A percentile compares a stretch with the other conserved stretches of the same genome.
Conservation (phyloP, 2,888 invertebrate genomes). For the Resseliella maxima region DNA sequence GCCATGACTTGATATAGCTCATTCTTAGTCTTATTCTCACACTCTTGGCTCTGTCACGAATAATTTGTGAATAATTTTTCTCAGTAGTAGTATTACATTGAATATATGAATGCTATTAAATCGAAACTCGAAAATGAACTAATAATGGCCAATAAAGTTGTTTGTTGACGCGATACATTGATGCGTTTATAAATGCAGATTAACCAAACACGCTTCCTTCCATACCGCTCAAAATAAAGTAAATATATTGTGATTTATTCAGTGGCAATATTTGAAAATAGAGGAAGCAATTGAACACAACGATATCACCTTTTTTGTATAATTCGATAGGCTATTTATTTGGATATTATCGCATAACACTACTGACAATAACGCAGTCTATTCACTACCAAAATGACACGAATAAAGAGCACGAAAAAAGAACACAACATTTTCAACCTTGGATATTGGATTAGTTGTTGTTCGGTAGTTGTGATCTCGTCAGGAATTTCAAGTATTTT, state of each 20-base stretch:
- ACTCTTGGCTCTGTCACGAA: neutral
- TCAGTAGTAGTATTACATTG: neutral
- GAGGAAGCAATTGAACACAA: neutral
- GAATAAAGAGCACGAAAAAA: neutral
- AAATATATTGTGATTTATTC: too few species aligned
- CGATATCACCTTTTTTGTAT: too few species aligned
- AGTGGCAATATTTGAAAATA: too few species aligned
- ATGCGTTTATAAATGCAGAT: neutral
- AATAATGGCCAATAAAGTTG: neutral
- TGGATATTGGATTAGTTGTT: neutral
- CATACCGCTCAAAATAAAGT: too few species aligned
- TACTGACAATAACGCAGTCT: too few species aligned
- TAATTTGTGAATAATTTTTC: conserved; percentile 1
- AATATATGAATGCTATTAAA: neutral
- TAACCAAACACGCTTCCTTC: neutral
- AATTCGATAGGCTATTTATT: too few species aligned
- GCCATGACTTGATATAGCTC: too few species aligned
- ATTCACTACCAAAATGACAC: too few species aligned
- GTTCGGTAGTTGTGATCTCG: too few species aligned
- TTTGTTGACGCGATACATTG: neutral
- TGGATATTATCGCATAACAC: too few species aligned
- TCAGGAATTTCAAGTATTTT: too few species aligned
- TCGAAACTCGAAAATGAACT: conserved; percentile 32
- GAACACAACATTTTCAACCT: conserved; percentile 19
- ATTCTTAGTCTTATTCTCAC: too few species aligned